phyloP scores from a whole-genome alignment of 2,888 invertebrate genomes.

The Xestia sexstrigata region DNA sequence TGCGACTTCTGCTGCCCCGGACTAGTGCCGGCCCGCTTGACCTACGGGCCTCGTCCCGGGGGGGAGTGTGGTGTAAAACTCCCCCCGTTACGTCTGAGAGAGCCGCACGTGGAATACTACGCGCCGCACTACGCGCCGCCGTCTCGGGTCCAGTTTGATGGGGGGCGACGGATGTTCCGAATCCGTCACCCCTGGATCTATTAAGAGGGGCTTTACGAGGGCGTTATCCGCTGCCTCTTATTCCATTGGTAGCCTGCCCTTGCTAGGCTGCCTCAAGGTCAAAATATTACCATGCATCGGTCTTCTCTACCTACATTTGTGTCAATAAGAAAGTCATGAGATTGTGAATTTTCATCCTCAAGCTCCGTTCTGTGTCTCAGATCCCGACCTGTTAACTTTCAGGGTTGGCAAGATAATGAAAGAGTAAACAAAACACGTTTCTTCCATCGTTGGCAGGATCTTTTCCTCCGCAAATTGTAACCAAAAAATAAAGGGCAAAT shows the following conservation, averaged over 20 bases:
- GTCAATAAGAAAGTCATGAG: not conserved
- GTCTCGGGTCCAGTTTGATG: no score
- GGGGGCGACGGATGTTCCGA: no score
- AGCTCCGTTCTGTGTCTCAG: not conserved
- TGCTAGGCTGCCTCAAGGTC: no score
- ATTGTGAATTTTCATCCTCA: not conserved
- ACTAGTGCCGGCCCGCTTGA: no score
- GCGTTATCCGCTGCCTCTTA: not conserved
- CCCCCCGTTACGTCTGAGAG: no score
- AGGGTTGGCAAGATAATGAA: not conserved
- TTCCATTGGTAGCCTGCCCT: not conserved
- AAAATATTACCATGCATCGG: not conserved
- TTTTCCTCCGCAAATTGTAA: slow-evolving; percentile 18
- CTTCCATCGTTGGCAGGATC: not conserved
- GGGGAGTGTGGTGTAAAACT: no score
- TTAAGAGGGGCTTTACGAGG: no score
- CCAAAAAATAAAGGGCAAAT: slow-evolving; percentile 38
- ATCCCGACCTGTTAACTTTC: not conserved
- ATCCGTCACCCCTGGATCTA: no score
- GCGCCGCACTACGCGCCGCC: no score
- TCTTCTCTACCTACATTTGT: not conserved
- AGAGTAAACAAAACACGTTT: slow-evolving; percentile 1
- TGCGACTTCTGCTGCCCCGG: no score
- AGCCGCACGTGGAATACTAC: no score
- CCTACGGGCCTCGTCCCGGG: no score